Base-by-base conservation (phyloP, 2,888 invertebrate genomes). In the Acanthococcus lagerstroemiae region DNA sequence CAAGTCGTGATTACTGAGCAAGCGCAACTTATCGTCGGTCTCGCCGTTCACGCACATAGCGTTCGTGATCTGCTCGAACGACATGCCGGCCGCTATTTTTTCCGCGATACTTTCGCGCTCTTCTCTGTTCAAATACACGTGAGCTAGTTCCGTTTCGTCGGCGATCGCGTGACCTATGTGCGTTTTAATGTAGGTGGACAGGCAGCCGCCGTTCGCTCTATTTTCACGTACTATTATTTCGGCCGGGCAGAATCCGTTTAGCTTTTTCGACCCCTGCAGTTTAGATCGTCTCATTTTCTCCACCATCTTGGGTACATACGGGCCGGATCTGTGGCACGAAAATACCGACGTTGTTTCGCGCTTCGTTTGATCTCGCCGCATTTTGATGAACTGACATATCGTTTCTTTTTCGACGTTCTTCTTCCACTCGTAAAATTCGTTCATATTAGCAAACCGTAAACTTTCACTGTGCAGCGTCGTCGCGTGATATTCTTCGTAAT, bases 81-180 rank as follows among this genome's bases (percentile, higher is more conserved):
- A 19, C 9, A 27, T 24, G 30, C 55, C 55, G 5, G 15, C n/a
- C 6, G n/a, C 26, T 7, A 55, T 55, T 55, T 55, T 30, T 15
- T n/a, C 27, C 6, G 55, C 55, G 15, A 55, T 6, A 27, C 27
- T 25, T 27, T 19, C 6, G 5, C 21, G 15, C 5, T 55, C 55
- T 19, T 55, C 27, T 9, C 9, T n/a, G 12, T n/a, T 26, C 9
- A 55, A 37, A 37, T 55, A 55, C n/a, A 55, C 27, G 27, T 55
- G 55, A n/a, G 55, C 55, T 4, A 55, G 55, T 4, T 55, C 55
- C 12, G 27, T 25, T 26, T 55, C 55, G 30, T 55, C 55, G 27
- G 22, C 19, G 15, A 27, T 30, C 9, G 19, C n/a, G 21, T 55
- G 55, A 9, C 55, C 55, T 17, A 55, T 9, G 19, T 55, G 55